A percentile compares a stretch with the other conserved stretches of the same genome.
Conservation (phyloP, 1,140 invertebrate genomes). For the Akabosia matsudoensis region DNA sequence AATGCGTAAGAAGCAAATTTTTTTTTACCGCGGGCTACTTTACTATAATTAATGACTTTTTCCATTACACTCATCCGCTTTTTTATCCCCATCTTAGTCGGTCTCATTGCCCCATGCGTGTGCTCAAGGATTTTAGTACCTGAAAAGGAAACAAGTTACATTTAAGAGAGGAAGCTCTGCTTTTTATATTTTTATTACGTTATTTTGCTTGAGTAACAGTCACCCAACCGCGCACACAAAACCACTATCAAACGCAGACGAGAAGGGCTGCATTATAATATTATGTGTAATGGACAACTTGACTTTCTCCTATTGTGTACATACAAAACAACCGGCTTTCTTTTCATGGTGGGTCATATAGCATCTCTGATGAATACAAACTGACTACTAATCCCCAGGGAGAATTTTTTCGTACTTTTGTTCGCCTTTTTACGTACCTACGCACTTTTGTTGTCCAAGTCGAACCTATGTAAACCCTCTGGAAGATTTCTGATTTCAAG, state of each 20-base stretch:
- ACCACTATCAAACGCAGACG: not conserved
- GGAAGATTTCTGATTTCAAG: not conserved
- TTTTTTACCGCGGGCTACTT: not conserved
- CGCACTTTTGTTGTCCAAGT: not conserved
- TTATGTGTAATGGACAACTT: slow-evolving; percentile 1
- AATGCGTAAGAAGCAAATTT: no score
- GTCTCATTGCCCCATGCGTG: not conserved
- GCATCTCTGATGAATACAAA: slow-evolving; percentile 6
- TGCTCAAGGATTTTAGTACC: not conserved
- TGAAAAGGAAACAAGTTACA: not conserved
- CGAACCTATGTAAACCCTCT: no score
- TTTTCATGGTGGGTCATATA: no score
- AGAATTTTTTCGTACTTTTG: not conserved
- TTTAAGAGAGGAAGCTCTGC: not conserved
- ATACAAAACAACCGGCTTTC: no score
- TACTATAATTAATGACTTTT: not conserved
- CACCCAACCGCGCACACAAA: not conserved
- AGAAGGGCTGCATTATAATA: not conserved
- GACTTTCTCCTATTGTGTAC: not conserved
- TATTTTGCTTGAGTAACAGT: not conserved
- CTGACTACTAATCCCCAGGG: not conserved
- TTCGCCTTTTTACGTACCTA: not conserved
- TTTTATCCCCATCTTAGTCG: not conserved
- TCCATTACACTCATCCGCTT: not conserved
- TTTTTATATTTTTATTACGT: not conserved